Evolutionary conservation across 35 echinoderm and acorn worm species (phyloP).

Genomic region (Hemicentrotus pulcherrimus): DNA sequence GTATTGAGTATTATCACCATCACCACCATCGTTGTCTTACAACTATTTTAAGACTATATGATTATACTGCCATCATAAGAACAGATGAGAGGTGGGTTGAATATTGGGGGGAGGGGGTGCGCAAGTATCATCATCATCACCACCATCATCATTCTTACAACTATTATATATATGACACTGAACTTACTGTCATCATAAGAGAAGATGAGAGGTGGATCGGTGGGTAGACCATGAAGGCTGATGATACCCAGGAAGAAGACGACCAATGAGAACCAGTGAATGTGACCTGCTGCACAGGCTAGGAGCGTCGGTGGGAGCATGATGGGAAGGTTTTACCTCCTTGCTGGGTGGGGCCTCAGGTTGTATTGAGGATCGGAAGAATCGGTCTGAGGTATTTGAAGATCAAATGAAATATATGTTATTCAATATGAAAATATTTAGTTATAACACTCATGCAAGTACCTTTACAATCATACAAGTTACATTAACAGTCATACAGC

Average conservation of each 20-base stretch:
- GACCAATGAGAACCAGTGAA: constrained; percentile 58
- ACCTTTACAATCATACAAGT: too few species aligned
- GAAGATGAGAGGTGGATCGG: constrained; percentile 54
- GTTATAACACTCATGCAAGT: too few species aligned
- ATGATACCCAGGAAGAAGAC: constrained; percentile 43
- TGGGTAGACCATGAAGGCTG: constrained; percentile 23
- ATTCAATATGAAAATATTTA: background rate
- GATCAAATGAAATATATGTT: background rate
- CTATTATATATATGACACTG: background rate
- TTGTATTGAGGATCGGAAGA: background rate
- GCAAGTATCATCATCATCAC: background rate
- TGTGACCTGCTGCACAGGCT: background rate
- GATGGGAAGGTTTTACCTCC: constrained; percentile 11
- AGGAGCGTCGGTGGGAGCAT: constrained; percentile 24
- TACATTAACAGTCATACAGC: too few species aligned
- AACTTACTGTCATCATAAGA: constrained; percentile 76
- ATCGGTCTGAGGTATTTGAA: background rate
- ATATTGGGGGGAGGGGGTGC: background rate
- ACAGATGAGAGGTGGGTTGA: background rate
- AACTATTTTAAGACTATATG: too few species aligned
- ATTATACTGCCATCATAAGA: background rate
- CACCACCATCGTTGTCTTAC: too few species aligned
- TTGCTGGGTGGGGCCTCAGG: background rate
- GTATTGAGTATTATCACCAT: too few species aligned
- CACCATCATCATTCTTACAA: background rate